Conservation (phyloP, 1,140 invertebrate genomes). For the Apolygus lucorum region DNA sequence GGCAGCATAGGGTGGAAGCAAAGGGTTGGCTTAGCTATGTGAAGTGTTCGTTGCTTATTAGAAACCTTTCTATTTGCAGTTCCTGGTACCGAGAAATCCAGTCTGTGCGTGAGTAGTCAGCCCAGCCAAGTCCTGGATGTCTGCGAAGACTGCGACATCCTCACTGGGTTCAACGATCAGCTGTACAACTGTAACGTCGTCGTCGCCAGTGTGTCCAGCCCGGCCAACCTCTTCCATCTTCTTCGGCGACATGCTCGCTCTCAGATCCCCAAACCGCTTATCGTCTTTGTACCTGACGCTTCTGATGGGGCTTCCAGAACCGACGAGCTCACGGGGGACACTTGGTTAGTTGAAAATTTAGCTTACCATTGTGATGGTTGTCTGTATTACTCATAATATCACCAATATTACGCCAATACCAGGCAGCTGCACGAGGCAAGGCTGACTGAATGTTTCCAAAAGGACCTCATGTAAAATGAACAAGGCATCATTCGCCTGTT, state of each 20-base stretch:
- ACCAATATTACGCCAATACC: too few relatives aligned
- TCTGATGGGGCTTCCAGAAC: neutral
- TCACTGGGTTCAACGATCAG: neutral
- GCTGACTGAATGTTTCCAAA: too few relatives aligned
- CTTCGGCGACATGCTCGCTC: conserved; percentile 81
- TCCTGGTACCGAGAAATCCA: neutral
- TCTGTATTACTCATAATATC: too few relatives aligned
- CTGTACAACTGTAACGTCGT: neutral
- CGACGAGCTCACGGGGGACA: neutral
- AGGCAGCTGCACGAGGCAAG: too few relatives aligned
- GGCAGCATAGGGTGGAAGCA: too few relatives aligned
- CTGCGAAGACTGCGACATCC: conserved; percentile 54
- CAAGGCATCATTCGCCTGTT: too few relatives aligned
- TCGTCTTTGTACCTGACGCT: conserved; percentile 50
- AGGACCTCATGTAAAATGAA: too few relatives aligned
- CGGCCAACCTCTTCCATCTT: conserved; percentile 95
- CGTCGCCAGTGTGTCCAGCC: conserved; percentile 85
- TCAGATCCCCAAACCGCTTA: conserved; percentile 83
- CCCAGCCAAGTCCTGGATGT: conserved; percentile 44
- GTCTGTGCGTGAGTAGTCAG: neutral
- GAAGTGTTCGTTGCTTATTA: too few relatives aligned
- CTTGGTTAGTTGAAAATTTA: too few relatives aligned
- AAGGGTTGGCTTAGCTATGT: too few relatives aligned
- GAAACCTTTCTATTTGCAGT: too few relatives aligned
- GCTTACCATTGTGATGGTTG: too few relatives aligned